These are phyloP conservation scores for Phrynocephalus guinanensis DNA, from an alignment of 2,797 vertebrate species.

Conservation along the genomic window DNA sequence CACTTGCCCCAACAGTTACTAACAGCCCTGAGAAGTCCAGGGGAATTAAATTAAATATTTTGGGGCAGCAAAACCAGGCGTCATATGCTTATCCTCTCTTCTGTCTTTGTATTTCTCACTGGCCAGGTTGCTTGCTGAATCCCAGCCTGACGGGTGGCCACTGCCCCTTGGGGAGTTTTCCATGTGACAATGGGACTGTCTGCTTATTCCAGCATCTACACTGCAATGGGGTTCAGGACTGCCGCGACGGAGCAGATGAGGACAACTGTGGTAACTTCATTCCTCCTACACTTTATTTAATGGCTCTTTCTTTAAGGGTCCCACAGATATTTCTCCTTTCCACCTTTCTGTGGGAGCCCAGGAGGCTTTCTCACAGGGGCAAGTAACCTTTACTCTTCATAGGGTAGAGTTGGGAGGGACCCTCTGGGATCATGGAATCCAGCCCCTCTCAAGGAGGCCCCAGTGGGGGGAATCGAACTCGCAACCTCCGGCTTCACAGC, in stretches of 20 bases:
- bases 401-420: too few species aligned
- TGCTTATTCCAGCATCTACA: slow-evolving; percentile 76
- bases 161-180: slow-evolving; percentile 77
- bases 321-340: too few species aligned
- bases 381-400: too few species aligned
- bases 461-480: too few species aligned
- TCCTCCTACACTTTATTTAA: too few species aligned
- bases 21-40: background rate
- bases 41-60: background rate
- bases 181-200: slow-evolving; percentile 74
- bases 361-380: too few species aligned
- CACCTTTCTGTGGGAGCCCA: too few species aligned
- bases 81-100: background rate
- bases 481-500: too few species aligned
- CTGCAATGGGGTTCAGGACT: slow-evolving; percentile 74
- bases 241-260: slow-evolving; percentile 74
- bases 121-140: slow-evolving; percentile 44
- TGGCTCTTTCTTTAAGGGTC: too few species aligned
- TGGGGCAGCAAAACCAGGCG: background rate
- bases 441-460: too few species aligned
- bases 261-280: slow-evolving; percentile 74
- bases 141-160: background rate
- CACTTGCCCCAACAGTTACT: background rate
- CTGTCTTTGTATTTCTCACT: background rate
- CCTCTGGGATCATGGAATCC: too few species aligned